Evolutionary conservation across 2,888 invertebrate genomes (phyloP).

Genomic region (Andrena haemorrhoa): DNA sequence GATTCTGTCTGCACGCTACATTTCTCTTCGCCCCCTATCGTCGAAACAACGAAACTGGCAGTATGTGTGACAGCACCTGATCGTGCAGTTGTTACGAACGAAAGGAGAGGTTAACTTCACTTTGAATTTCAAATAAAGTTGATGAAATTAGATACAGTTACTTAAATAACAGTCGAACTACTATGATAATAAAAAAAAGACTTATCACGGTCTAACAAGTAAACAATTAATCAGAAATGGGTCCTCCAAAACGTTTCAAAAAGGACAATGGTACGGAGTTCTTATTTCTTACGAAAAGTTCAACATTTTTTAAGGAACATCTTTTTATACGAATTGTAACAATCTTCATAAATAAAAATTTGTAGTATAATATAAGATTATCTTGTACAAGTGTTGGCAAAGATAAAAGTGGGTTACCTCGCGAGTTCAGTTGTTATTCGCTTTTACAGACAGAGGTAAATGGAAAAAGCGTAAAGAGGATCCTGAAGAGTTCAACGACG

Average conservation of each 20-base stretch:
- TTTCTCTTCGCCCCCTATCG: neutral
- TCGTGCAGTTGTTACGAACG: neutral
- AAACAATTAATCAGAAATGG: slow-evolving; percentile 80
- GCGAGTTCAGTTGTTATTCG: neutral
- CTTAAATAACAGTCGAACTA: neutral
- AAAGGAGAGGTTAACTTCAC: neutral
- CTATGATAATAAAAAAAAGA: neutral
- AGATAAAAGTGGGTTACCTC: neutral
- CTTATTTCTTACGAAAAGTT: neutral
- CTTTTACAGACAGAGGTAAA: slow-evolving; percentile 82
- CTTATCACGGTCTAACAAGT: neutral
- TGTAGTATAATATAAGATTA: neutral
- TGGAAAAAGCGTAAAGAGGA: slow-evolving; percentile 86
- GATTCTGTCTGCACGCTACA: neutral
- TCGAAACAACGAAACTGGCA: neutral
- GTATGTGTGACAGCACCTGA: neutral
- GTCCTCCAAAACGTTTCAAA: slow-evolving; percentile 85
- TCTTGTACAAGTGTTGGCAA: neutral
- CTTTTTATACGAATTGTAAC: neutral
- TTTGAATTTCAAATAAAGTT: neutral
- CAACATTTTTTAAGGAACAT: neutral
- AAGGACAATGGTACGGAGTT: slow-evolving; percentile 80
- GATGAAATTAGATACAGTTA: neutral
- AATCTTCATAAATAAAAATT: neutral
- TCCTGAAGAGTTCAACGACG: slow-evolving; percentile 86